These are phyloP conservation scores for Platyrinchus mystaceus DNA, from an alignment of 2,797 vertebrate species.

Conservation along the genomic window DNA sequence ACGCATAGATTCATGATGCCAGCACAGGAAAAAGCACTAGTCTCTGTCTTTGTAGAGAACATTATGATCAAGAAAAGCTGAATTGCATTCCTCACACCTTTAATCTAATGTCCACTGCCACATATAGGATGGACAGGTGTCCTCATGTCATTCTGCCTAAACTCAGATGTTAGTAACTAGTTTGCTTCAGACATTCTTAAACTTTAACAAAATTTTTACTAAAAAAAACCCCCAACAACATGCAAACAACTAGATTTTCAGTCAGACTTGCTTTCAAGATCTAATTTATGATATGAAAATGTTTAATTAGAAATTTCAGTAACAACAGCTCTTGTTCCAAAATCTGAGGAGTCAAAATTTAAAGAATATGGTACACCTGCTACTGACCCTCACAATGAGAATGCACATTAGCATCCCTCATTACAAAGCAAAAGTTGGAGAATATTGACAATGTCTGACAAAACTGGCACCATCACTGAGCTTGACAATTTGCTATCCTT, in stretches of 20 bases:
- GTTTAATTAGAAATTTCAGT: background rate
- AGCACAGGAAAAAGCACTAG: background rate
- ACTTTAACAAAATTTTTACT: background rate
- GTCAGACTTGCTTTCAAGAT: background rate
- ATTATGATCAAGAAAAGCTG: background rate
- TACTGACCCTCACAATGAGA: background rate
- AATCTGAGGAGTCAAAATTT: background rate
- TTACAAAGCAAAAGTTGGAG: background rate
- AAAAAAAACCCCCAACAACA: fast-evolving
- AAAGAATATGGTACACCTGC: background rate
- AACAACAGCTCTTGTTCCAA: background rate
- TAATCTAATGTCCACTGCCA: background rate
- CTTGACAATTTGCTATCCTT: background rate
- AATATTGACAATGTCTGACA: background rate
- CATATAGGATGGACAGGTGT: background rate
- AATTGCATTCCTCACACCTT: background rate
- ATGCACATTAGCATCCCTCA: background rate
- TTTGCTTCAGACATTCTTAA: background rate
- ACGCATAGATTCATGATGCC: background rate
- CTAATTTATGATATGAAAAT: background rate
- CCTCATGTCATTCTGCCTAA: background rate
- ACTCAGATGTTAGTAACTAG: background rate
- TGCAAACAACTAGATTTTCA: background rate
- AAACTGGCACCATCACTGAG: background rate
- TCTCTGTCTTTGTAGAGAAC: background rate